These are phyloP conservation scores for Erithacus rubecula DNA, from an alignment of 2,797 vertebrate species.

Conservation along the genomic window DNA sequence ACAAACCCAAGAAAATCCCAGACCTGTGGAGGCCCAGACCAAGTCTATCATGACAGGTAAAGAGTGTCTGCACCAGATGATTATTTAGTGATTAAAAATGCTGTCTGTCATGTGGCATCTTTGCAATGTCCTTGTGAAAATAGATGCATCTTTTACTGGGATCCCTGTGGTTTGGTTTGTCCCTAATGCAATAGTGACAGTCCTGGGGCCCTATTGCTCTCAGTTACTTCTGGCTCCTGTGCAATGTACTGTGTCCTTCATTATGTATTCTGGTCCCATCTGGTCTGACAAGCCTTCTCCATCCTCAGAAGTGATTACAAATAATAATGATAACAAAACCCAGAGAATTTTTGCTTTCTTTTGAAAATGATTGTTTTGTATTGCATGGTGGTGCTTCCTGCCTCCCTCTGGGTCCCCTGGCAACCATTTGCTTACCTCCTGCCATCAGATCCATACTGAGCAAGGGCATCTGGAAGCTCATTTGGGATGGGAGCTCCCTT, in stretches of 20 bases:
- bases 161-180: background rate
- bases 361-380: constrained; percentile 36
- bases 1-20: background rate
- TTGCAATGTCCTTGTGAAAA: background rate
- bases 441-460: background rate
- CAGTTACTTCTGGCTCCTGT: constrained; percentile 24
- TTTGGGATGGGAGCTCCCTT: background rate
- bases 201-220: background rate
- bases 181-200: background rate
- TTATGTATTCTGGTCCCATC: constrained; percentile 44
- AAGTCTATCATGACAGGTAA: background rate
- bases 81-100: background rate
- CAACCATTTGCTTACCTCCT: constrained; percentile 5
- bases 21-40: background rate
- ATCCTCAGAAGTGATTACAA: constrained; percentile 29
- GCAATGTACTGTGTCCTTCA: constrained; percentile 42
- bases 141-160: background rate
- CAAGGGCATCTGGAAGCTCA: constrained; percentile 27
- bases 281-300: constrained; percentile 37
- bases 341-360: constrained; percentile 44
- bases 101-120: background rate
- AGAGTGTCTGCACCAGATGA: background rate
- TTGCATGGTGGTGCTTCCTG: background rate
- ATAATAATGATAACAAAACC: constrained; percentile 47
- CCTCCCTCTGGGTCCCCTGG: background rate